Evolutionary conservation across 1,140 invertebrate genomes (phyloP).

Genomic region (Drosophila truncata): DNA sequence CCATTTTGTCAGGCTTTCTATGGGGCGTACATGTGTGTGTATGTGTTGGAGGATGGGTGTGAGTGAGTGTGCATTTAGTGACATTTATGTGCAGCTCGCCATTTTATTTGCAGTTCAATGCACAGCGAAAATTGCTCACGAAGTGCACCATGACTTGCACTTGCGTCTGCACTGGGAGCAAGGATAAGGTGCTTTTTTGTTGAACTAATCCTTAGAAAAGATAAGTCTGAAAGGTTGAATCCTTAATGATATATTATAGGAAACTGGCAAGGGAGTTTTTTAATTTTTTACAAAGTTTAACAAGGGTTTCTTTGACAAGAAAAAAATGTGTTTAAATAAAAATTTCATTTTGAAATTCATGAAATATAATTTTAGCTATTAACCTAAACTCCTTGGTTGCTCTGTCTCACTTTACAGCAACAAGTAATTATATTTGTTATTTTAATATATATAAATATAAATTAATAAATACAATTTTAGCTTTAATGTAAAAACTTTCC

Average conservation of each 20-base stretch:
- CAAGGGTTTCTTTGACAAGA: too few species aligned
- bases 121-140: slow-evolving; percentile 77
- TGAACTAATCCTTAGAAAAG: neutral
- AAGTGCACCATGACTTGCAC: slow-evolving; percentile 74
- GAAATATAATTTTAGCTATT: too few species aligned
- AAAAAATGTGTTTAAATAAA: neutral
- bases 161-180: slow-evolving; percentile 46
- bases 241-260: neutral
- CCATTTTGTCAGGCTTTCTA: slow-evolving; percentile 48
- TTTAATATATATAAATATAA: too few species aligned
- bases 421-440: too few species aligned
- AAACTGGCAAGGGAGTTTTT: neutral
- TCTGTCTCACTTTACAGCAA: too few species aligned
- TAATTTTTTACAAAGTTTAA: neutral
- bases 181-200: too few species aligned
- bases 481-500: neutral
- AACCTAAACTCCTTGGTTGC: too few species aligned
- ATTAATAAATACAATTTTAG: too few species aligned
- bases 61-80: slow-evolving; percentile 71
- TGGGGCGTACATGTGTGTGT: slow-evolving; percentile 5
- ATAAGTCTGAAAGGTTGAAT: neutral
- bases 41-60: slow-evolving; percentile 7
- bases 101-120: slow-evolving; percentile 80
- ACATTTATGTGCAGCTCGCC: slow-evolving; percentile 77
- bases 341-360: neutral